Evolutionary conservation across 2,797 vertebrate species (phyloP).

Genomic region (Poeciliopsis presidionis): DNA sequence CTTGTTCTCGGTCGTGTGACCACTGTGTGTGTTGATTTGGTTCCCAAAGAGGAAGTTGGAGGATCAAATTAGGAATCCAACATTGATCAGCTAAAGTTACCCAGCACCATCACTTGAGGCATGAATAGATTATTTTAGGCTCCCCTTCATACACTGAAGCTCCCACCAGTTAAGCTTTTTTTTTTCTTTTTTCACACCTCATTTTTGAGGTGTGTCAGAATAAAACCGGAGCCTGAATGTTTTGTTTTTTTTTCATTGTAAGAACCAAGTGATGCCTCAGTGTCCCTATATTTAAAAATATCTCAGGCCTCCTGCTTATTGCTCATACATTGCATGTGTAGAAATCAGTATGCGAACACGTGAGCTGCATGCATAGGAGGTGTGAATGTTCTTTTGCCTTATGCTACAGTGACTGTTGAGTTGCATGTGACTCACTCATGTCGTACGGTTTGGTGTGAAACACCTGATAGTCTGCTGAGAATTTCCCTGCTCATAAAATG

Average conservation of each 20-base stretch:
- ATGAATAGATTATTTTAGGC: conserved; percentile 11
- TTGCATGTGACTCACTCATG: conserved; percentile 27
- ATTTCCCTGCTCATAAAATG: conserved; percentile 11
- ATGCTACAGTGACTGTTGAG: conserved; percentile 38
- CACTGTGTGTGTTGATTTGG: conserved; percentile 30
- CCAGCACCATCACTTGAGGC: conserved; percentile 37
- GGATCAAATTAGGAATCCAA: conserved; percentile 36
- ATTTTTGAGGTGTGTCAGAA: conserved; percentile 24
- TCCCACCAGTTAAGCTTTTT: conserved; percentile 14
- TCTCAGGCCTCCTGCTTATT: conserved; percentile 38
- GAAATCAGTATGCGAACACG: conserved; percentile 17
- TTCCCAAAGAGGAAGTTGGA: conserved; percentile 37
- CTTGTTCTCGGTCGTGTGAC: conserved; percentile 33
- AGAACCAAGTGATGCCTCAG: conserved; percentile 14
- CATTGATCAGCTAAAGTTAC: conserved; percentile 48
- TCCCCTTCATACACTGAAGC: conserved; percentile 29
- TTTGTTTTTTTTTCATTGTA: neutral
- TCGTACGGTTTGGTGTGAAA: conserved; percentile 39
- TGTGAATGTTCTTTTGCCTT: conserved; percentile 55
- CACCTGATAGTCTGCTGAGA: conserved; percentile 18
- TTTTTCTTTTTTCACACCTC: neutral
- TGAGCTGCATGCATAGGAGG: conserved; percentile 29
- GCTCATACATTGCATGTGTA: conserved; percentile 2
- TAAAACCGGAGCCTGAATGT: conserved; percentile 25
- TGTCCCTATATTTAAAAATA: neutral